Evolutionary conservation across 2,113 vertebrate genomes (phyloP), one percentile per base, ranked within the genome.

Genomic region (Zapornia atra): DNA sequence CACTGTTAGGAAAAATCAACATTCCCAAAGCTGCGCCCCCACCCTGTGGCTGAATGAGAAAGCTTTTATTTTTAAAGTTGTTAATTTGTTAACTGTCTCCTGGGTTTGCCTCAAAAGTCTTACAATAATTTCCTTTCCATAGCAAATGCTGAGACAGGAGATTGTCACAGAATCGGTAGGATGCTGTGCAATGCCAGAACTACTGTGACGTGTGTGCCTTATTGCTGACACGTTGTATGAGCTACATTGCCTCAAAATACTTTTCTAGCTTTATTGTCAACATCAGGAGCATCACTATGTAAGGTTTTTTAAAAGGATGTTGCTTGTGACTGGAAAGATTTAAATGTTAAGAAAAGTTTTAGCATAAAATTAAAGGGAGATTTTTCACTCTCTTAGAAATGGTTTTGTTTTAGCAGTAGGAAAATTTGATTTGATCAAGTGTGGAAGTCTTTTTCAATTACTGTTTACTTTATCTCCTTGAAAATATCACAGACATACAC

Each of bases 31-130:
- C 85, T 90, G 77, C 11, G 70, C 92, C 89, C 95, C 94, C 93
- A 83, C 90, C 96, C 78, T 91, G 91, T 96, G 96, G 82, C 92
- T 84, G 88, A 86, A 72, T 59, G 36, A 90, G 71, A 95, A 91
- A 95, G 76, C 34, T 90, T 63, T 38, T 81, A 6, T 53, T 48
- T 90, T 56, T 22, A 22, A 83, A 88, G 57, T 16, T 82, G 54
- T 19, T 90, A 15, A 33, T 86, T 72, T 56, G 38, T 68, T 68
- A 53, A 25, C 20, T 63, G 13, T 42, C 46, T 92, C n/a, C 54
- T 33, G 7, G 28, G 19, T 76, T 90, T 88, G 26, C 79, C 80
- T 86, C 48, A 10, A 17, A 86, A 81, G 11, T 51, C 70, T 57
- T 8, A 1, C 0, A 36, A 20, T 25, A 24, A 36, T 77, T 82